Evolutionary conservation across 2,888 invertebrate genomes (phyloP), one percentile per base, ranked within the genome.

Genomic region (Beris chalybata): DNA sequence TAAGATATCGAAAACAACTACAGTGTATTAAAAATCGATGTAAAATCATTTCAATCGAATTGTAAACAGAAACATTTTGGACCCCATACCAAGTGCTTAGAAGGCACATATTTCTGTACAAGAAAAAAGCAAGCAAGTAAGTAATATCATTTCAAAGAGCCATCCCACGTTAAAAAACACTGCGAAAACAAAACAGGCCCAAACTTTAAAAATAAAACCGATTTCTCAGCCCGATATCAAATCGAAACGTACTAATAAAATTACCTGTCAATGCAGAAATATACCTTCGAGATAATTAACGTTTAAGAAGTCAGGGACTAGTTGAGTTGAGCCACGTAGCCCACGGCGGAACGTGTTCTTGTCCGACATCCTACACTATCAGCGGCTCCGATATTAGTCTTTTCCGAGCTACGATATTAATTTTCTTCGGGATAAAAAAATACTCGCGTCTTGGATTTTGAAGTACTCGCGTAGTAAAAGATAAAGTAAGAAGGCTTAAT

Each of bases 261-360:
- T 68, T 68, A 65, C 68, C 66, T 68, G 68, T 68, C 68, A 68
- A 66, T 68, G 68, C 52, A 64, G 52, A 68, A 68, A 68, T 66
- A 68, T 68, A 66, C 64, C 66, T 64, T 61, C 11, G 64, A 68
- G 64, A 68, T 68, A 68, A 68, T 68, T 68, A 68, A 68, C 68
- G 66, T 68, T 68, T 68, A 68, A 68, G 66, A 66, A 68, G 68
- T 68, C 57, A 64, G 56, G 54, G 66, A 68, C 68, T 66, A 68
- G 68, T 68, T 66, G 57, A 58, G 68, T 66, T 66, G 57, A 58
- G 57, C 58, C 57, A 5, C 61, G 56, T 65, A 50, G 61, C 68
- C 68, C 65, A 68, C 68, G 68, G 68, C 68, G 65, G 56, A 56
- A 45, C 61, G 65, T 63, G 61, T 56, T 48, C 61, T 52, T 59